These are phyloP conservation scores for Beris morrisii DNA, from an alignment of 2,888 invertebrate genomes.

Conservation along the genomic window DNA sequence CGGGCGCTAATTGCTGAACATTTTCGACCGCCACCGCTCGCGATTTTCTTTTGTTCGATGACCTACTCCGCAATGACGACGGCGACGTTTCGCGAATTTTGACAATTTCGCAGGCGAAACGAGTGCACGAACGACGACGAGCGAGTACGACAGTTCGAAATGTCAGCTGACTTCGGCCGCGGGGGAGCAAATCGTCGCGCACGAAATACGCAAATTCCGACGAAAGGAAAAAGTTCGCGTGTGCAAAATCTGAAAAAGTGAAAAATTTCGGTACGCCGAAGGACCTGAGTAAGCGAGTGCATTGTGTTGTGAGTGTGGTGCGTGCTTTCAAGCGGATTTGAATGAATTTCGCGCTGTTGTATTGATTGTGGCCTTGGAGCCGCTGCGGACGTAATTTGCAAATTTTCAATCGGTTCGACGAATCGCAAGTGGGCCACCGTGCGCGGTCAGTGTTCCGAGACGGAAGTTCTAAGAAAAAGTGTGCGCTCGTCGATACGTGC, in stretches of 20 bases:
- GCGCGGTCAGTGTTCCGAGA: too few species aligned
- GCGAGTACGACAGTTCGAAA: constrained; percentile 12
- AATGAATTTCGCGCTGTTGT: background rate
- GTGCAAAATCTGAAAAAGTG: constrained; percentile 1
- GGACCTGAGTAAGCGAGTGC: background rate
- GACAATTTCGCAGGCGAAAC: background rate
- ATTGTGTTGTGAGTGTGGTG: background rate
- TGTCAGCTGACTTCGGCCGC: constrained; percentile 26
- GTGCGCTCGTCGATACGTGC: too few species aligned
- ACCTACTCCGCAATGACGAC: constrained; percentile 1
- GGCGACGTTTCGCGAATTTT: constrained; percentile 18
- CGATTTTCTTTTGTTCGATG: constrained; percentile 17
- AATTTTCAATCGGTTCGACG: too few species aligned
- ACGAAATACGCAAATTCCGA: constrained; percentile 24
- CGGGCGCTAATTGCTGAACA: too few species aligned
- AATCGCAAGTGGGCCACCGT: too few species aligned
- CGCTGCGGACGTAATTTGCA: background rate
- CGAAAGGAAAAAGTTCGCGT: constrained; percentile 9
- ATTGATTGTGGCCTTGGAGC: constrained; percentile 26
- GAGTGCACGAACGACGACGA: constrained; percentile 2
- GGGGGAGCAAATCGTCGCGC: constrained; percentile 12
- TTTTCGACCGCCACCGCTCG: too few species aligned
- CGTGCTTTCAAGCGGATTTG: background rate
- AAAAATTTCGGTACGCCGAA: constrained; percentile 13
- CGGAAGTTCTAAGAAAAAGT: too few species aligned